Conservation (phyloP, 2,113 vertebrate genomes). For the Spheniscus mendiculus region DNA sequence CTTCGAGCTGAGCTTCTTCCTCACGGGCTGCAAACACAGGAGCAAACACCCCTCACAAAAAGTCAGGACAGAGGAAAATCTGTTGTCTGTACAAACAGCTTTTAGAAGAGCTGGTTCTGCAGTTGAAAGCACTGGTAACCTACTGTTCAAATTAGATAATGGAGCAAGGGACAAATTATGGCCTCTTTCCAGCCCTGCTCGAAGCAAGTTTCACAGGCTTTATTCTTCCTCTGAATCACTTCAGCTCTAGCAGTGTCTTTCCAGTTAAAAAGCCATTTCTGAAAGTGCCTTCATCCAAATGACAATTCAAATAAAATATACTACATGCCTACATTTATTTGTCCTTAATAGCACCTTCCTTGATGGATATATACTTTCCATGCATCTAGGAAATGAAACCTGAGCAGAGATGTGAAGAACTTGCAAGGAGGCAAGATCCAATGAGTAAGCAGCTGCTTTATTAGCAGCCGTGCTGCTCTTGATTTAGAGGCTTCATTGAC, state of each 20-base stretch:
- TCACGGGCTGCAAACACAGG: not conserved
- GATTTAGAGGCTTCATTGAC: conserved; percentile 38
- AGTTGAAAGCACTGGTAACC: not conserved
- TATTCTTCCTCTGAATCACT: not conserved
- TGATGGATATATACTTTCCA: not conserved
- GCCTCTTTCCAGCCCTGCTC: not conserved
- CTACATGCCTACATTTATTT: not conserved
- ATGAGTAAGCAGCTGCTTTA: conserved; percentile 18
- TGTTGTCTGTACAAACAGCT: not conserved
- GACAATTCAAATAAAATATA: conserved; percentile 1
- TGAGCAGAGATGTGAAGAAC: not conserved
- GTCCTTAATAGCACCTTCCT: not conserved
- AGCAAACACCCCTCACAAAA: not conserved
- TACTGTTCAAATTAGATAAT: not conserved
- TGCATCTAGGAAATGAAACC: not conserved
- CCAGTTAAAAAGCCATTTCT: conserved; percentile 29
- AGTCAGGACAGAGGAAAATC: not conserved
- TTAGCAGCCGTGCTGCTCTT: not conserved
- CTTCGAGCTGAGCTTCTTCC: not conserved
- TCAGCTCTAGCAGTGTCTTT: not conserved
- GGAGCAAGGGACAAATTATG: not conserved
- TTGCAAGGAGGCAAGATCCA: accelerated
- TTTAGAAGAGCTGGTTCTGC: not conserved
- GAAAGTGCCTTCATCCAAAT: not conserved
- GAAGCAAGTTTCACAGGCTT: not conserved